phyloP scores from a whole-genome alignment of 2,797 vertebrate genomes.

The Cuculus canorus region DNA sequence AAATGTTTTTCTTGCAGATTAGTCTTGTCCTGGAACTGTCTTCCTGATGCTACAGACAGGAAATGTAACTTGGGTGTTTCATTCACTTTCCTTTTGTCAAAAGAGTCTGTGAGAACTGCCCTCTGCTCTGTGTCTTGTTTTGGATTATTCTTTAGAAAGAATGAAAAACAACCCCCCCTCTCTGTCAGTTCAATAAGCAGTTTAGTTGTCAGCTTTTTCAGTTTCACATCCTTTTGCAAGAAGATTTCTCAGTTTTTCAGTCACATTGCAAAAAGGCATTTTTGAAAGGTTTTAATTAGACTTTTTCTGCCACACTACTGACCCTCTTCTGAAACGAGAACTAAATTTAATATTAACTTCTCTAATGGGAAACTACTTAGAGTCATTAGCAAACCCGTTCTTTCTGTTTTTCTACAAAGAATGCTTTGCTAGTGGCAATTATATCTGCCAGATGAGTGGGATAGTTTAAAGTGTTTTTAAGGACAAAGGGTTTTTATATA shows the following conservation, averaged over 20 bases:
- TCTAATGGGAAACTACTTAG: neutral
- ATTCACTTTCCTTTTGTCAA: neutral
- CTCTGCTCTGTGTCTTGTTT: neutral
- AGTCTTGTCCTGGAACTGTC: neutral
- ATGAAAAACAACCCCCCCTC: neutral
- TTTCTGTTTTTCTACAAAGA: neutral
- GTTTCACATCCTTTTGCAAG: neutral
- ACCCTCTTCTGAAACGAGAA: neutral
- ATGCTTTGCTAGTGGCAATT: neutral
- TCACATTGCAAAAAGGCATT: neutral
- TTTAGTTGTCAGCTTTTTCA: neutral
- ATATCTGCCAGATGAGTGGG: neutral
- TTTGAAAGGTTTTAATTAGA: constrained; percentile 20
- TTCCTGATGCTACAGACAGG: neutral
- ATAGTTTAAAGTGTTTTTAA: neutral
- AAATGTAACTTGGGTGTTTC: neutral
- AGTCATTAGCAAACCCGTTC: constrained; percentile 7
- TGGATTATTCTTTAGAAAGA: neutral
- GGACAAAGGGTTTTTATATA: neutral
- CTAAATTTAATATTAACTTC: constrained; percentile 18
- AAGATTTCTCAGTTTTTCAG: neutral
- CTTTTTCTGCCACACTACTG: neutral
- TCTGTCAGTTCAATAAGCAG: neutral
- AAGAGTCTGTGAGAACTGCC: neutral
- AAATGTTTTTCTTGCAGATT: neutral